These are phyloP conservation scores for Actias luna DNA, from an alignment of 2,888 invertebrate genomes.

Conservation along the genomic window DNA sequence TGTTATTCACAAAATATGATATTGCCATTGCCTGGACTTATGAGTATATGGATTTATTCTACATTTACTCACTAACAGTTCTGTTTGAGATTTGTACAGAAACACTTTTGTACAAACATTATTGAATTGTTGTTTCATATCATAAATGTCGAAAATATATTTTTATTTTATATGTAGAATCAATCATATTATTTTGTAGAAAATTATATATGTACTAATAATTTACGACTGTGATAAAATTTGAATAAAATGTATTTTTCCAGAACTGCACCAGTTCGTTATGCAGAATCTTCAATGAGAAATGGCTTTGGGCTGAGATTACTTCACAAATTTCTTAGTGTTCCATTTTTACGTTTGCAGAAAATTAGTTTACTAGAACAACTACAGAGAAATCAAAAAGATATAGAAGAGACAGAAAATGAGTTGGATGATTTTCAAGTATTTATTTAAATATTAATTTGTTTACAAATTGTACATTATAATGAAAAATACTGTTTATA, in stretches of 20 bases:
- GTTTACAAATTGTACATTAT: constrained; percentile 14
- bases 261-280: constrained; percentile 87
- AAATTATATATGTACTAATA: neutral
- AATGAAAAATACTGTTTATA: neutral
- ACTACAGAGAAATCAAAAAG: constrained; percentile 91
- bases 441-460: constrained; percentile 21
- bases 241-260: neutral
- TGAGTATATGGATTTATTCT: neutral
- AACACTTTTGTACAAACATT: no score
- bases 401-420: constrained; percentile 88
- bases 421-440: constrained; percentile 89
- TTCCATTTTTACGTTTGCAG: constrained; percentile 96
- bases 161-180: no score
- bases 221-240: neutral
- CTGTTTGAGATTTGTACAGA: neutral
- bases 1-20: neutral
- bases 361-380: constrained; percentile 91
- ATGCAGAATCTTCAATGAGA: constrained; percentile 96
- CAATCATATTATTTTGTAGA: no score
- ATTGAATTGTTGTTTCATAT: no score
- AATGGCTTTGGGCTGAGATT: constrained; percentile 97
- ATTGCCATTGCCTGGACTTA: neutral
- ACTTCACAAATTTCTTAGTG: constrained; percentile 96
- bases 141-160: no score
- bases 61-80: neutral